These are phyloP conservation scores for Zeugodacus cucurbitae DNA, from an alignment of 1,140 invertebrate species.

Conservation along the genomic window DNA sequence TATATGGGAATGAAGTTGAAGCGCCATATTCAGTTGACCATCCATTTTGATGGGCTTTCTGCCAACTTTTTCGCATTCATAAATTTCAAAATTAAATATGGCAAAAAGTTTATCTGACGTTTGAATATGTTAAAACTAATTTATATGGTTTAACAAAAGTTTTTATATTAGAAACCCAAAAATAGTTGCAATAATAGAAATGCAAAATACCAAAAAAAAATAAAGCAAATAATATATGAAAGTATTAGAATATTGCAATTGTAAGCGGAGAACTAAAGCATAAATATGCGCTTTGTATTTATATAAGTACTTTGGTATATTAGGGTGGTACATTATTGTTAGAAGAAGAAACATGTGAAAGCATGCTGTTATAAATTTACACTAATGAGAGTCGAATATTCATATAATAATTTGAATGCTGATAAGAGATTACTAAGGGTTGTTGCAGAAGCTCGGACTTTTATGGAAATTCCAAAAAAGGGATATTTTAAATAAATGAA, in stretches of 20 bases:
- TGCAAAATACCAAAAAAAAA: background rate
- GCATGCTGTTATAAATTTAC: too few relatives aligned
- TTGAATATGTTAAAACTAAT: slow-evolving; percentile 31
- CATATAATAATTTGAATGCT: too few relatives aligned
- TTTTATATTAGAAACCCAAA: slow-evolving; percentile 20
- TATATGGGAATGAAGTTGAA: too few relatives aligned
- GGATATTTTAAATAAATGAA: too few relatives aligned
- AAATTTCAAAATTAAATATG: slow-evolving; percentile 14
- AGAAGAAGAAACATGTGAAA: too few relatives aligned
- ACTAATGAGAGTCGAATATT: too few relatives aligned
- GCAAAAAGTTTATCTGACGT: background rate
- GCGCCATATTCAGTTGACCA: background rate
- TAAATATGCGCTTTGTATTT: background rate
- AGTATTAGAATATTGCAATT: background rate
- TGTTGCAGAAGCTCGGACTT: too few relatives aligned
- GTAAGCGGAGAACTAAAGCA: too few relatives aligned
- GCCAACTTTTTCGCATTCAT: background rate
- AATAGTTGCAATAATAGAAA: background rate
- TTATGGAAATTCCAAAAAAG: too few relatives aligned
- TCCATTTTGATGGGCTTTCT: background rate
- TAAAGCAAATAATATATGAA: too few relatives aligned
- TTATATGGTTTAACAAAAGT: background rate
- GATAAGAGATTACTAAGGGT: too few relatives aligned
- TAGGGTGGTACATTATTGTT: background rate
- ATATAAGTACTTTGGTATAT: background rate